Evolutionary conservation across 1,140 invertebrate genomes (phyloP), one percentile per base, ranked within the genome.

Genomic region (Pseudomyrmex gracilis): DNA sequence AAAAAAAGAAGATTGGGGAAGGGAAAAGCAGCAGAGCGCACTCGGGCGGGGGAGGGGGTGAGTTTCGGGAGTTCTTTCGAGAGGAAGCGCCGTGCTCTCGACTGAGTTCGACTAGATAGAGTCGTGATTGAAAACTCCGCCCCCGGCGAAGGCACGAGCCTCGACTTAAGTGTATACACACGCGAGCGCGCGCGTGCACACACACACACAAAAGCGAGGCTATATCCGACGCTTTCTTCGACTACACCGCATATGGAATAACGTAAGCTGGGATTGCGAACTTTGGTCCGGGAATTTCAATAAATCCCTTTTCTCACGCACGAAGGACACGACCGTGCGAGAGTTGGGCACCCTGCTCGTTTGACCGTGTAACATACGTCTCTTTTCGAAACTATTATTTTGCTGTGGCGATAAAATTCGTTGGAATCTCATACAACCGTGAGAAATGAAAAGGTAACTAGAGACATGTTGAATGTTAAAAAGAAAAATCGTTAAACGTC

Each of bases 101-200:
- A 84, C 83, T 51, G 63, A 84, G 85, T 82, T 90, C 86, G 90
- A 87, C 86, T 91, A 90, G 93, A 94, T 93, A 92, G 92, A 94
- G 89, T 85, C 86, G 91, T 92, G 93, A 94, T 94, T 94, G 93
- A 93, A 94, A 93, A 93, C 88, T 92, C 87, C 66, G 92, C 93
- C 89, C 84, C 70, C 61, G 91, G 92, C 91, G 73, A 0, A 34
- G 34, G 67, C 82, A 87, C 66, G 85, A 84, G 87, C 77, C 91
- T 92, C 91, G 88, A 92, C 90, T 93, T 92, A 92, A 93, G 90
- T 88, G 85, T 90, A 89, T 77, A 70, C 70, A 70, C 60, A 24
- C 49, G 47, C 80, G 45, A 17, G 61, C 24, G 12, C 10, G 20
- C 12, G 0, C n/a, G 13, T 20, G 7, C 12, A 22, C 22, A 22